Evolutionary conservation across 30 jellyfish, hydroid and myxozoan genomes (phyloP), one percentile per base, ranked within the genome.

Genomic region (Haliclystus octoradiatus): DNA sequence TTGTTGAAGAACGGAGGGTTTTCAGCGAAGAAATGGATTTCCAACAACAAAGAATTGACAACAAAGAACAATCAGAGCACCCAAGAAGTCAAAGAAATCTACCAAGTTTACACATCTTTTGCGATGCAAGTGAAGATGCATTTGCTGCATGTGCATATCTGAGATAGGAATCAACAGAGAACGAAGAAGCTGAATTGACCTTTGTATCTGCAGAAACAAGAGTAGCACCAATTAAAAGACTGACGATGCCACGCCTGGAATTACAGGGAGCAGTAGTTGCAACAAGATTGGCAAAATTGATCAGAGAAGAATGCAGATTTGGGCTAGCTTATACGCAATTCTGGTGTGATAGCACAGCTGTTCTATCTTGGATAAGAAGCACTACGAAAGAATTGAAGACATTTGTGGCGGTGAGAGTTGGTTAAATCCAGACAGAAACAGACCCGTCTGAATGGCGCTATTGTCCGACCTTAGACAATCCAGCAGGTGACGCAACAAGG

Each of bases 261-360:
- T n/a, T n/a, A n/a, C n/a, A n/a, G n/a, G n/a, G n/a, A 81, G 85
- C 93, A 29, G 93, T 80, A 47, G 85, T 70, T 49, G 81, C 93
- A 47, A 34, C 80, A 30, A 77, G 78, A 26, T 73, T 72, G 1
- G 75, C 81, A 47, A 71, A 71, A 33, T 1, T 63, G 62, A 80
- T 72, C 24, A 51, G 50, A 28, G 75, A 77, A 28, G 89, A 70
- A 52, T 40, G 85, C 71, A 65, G 81, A 70, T 62, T 80, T 27
- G 76, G 33, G 34, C 52, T 71, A 70, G 30, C 30, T 2, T 75
- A 80, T 50, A n/a, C n/a, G n/a, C n/a, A n/a, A n/a, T n/a, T n/a
- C n/a, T n/a, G n/a, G n/a, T n/a, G n/a, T n/a, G n/a, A 80, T 76
- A 62, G 81, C 62, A 26, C 73, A 35, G 72, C 72, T 46, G 79